Evolutionary conservation across 2,113 vertebrate species (phyloP), one percentile per base, ranked within the genome.

Genomic region (Caranx melampygus): DNA sequence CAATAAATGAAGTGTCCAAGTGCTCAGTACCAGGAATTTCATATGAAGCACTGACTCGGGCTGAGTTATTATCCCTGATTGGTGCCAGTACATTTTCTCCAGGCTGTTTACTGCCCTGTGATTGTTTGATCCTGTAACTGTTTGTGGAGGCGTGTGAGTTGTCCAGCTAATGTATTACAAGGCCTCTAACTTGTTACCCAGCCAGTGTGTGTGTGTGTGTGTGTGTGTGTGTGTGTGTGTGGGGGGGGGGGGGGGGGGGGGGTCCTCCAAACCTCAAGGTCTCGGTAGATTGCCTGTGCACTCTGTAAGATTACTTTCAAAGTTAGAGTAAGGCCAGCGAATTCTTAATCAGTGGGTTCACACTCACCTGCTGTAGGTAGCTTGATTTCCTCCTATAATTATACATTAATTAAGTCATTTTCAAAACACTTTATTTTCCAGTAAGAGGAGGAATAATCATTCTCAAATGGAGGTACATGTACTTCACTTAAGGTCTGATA

Each of bases 201-300:
- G 65, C 66, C 76, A 26, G 1, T 26, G 26, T 26, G 26, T 26
- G 26, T 26, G 26, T 26, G 26, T 26, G 26, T 26, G 26, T 26
- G 26, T 26, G 26, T 26, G 26, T 26, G 26, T 26, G 26, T 26
- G 26, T 26, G 26, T 26, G 26, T 26, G 26, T 26, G 26, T n/a
- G n/a, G n/a, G n/a, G n/a, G n/a, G n/a, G n/a, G n/a, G n/a, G n/a
- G n/a, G n/a, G n/a, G n/a, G n/a, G n/a, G n/a, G n/a, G n/a, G n/a
- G n/a, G n/a, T n/a, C 26, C 26, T 67, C 49, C 51, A 66, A 76
- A 69, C 66, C 55, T 81, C 61, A 86, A 83, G 75, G 76, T 76
- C 76, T 76, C 42, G 18, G 54, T 21, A 40, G 61, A 75, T 68
- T 84, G 35, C 37, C 37, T 33, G 11, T 21, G 31, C 20, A 42